These are phyloP conservation scores for Pelusios castaneus DNA, from an alignment of 2,113 vertebrate genomes.

Conservation along the genomic window DNA sequence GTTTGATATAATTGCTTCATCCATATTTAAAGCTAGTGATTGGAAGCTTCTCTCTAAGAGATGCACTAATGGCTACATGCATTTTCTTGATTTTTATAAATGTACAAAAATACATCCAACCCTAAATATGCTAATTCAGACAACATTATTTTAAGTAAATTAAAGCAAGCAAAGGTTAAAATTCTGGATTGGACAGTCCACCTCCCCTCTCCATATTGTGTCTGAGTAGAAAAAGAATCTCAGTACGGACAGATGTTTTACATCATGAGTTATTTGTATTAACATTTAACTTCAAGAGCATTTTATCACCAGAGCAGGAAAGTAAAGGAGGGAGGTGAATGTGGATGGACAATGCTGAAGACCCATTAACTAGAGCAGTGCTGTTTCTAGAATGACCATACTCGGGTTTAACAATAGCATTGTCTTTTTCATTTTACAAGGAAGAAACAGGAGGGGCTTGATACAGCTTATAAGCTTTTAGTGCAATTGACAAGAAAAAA, in stretches of 20 bases:
- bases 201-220: neutral
- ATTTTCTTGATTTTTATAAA: neutral
- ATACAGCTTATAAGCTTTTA: conserved; percentile 38
- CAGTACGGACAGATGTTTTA: neutral
- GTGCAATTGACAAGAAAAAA: conserved; percentile 56
- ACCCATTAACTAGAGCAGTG: conserved; percentile 36
- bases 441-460: conserved; percentile 37
- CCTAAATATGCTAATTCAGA: neutral
- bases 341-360: neutral
- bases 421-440: conserved; percentile 6
- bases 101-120: neutral
- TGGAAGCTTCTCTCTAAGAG: neutral
- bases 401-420: conserved; percentile 3
- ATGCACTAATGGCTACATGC: neutral
- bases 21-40: neutral
- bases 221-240: neutral
- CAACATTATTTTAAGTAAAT: neutral
- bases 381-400: conserved; percentile 29
- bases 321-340: neutral
- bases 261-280: conserved; percentile 8
- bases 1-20: neutral
- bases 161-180: neutral
- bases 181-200: neutral
- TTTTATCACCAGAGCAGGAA: neutral
- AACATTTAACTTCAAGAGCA: conserved; percentile 25